These are phyloP conservation scores for Ditylenchus dipsaci DNA, from an alignment of 1,140 invertebrate species.

Conservation along the genomic window DNA sequence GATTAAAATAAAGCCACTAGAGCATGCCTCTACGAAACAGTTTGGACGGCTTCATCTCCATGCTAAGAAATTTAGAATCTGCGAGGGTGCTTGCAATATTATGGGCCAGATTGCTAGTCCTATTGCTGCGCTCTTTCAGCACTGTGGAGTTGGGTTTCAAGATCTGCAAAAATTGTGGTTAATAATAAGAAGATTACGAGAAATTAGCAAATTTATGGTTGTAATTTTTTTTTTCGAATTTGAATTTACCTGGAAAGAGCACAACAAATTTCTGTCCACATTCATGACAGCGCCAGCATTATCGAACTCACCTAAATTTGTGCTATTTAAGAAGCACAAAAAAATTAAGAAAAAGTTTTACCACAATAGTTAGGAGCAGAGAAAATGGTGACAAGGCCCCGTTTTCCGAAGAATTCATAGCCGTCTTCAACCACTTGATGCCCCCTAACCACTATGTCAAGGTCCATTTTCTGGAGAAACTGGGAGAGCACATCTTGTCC, in stretches of 20 bases:
- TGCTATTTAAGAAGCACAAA: not conserved
- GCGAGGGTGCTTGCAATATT: not conserved
- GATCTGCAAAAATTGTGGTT: conserved; percentile 37
- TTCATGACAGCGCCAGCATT: conserved; percentile 75
- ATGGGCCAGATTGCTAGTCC: not conserved
- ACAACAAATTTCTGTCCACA: conserved; percentile 76
- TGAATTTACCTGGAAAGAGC: conserved; percentile 64
- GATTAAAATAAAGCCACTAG: not conserved
- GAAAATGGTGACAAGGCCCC: conserved; percentile 54
- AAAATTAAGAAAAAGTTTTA: not conserved
- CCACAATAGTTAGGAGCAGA: conserved; percentile 51
- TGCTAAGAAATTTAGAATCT: conserved; percentile 21
- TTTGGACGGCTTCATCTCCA: conserved; percentile 27
- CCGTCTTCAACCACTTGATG: conserved; percentile 62
- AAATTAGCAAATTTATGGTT: no score
- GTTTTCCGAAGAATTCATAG: conserved; percentile 64
- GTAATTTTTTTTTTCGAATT: no score
- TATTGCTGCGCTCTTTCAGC: conserved; percentile 30
- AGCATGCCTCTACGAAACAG: conserved; percentile 36
- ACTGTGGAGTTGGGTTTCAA: conserved; percentile 27
- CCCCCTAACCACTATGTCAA: conserved; percentile 54
- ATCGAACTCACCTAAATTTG: conserved; percentile 62
- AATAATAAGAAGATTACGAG: not conserved
- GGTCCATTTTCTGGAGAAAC: conserved; percentile 55
- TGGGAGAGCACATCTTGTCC: conserved; percentile 52